Evolutionary conservation across 2,888 invertebrate species (phyloP), one percentile per base, ranked within the genome.

Genomic region (Diachrysia chrysitis): DNA sequence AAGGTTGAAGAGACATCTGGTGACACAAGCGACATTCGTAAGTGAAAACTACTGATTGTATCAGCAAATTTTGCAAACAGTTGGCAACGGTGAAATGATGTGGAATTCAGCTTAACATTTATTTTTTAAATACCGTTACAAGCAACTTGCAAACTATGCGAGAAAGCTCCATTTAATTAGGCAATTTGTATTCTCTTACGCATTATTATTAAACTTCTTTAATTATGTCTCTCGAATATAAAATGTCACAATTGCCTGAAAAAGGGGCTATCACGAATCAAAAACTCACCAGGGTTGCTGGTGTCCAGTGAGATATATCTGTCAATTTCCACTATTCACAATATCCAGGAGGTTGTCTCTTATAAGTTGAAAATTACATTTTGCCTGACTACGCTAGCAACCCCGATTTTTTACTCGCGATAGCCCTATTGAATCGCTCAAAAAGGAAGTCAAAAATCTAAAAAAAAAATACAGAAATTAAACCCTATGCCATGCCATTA

Each of bases 41-140:
- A 19, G 48, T 51, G 19, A 51, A 51, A 51, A 51, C 48, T 51
- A 12, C 48, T 12, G 48, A 51, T 51, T 51, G 21, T 12, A 19
- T 51, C 21, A 12, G 9, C 21, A 4, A 32, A 32, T 3, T n/a
- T 21, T 12, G 12, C 21, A 21, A 51, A 21, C 0, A 12, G 19
- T 51, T 51, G 48, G 48, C 42, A 42, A 51, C 21, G 21, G 19
- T 32, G 10, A 51, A 4, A 12, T 19, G 10, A 14, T 19, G 48
- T 51, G 19, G 21, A 51, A 51, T 48, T 48, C 10, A 19, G 12
- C 19, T 19, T 19, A 19, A 19, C 19, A 48, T 19, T 48, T 48
- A 48, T 19, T 48, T 48, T n/a, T 48, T 48, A 48, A 48, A 48
- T 19, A 10, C 19, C 19, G 17, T 48, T 19, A 12, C 2, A 48